Base-by-base conservation (phyloP, 2,797 vertebrate species). In the Labeo calbasu region DNA sequence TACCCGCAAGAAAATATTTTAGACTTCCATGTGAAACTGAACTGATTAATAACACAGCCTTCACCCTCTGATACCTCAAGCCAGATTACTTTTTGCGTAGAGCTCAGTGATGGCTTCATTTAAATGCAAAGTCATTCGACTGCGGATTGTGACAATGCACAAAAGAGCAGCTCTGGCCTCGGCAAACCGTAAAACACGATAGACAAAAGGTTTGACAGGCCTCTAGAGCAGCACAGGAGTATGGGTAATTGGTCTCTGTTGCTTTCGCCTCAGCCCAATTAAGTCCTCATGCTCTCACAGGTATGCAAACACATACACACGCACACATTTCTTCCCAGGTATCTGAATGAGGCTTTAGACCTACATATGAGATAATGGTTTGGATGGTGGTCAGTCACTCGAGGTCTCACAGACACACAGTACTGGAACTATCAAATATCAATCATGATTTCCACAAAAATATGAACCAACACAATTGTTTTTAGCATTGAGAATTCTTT, bases 161-260 rank as follows among this genome's bases (percentile, higher is more conserved):
- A 71, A 59, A 82, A 79, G 83, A 86, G 69, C 81, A 84, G 61
- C 61, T 61, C 63, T 43, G 57, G 83, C 61, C 86, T 85, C 17
- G 6, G 57, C 77, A 86, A 82, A 85, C 86, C 65, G 77, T 71
- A 76, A 82, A 79, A 86, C 84, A 80, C 66, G 53, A 71, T 84
- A 88, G 83, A 82, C 77, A 63, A 87, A 81, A 86, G 70, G 69
- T 86, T 85, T 89, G 82, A 88, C 82, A 88, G 87, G 81, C 82
- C 82, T 79, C 78, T 63, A 75, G 84, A 78, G 79, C 72, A 85
- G 85, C 57, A 59, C 53, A 68, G 81, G 71, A 83, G 55, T 70
- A 79, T 86, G 79, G 81, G 86, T 91, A 90, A 91, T 91, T 90
- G 88, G 88, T 88, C 88, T 89, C 86, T 71, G 83, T 87, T 86